A percentile compares a stretch with the other conserved stretches of the same genome.
phyloP scores from a whole-genome alignment of 2,888 invertebrate species.

The Osedax fenrisi region DNA sequence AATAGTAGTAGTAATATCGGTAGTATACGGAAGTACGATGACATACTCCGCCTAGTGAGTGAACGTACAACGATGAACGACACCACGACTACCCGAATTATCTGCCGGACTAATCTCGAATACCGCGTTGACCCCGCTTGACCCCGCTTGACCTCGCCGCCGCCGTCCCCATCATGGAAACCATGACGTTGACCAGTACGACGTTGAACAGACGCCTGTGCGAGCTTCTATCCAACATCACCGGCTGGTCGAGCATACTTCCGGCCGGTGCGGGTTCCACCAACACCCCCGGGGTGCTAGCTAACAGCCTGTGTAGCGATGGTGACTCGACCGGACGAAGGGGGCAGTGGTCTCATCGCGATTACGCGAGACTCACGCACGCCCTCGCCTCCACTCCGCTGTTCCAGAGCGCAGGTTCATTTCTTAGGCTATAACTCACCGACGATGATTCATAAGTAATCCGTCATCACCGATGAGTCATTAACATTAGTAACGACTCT shows the following conservation, averaged over 20 bases:
- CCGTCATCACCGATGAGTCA: too few species aligned
- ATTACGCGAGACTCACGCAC: background rate
- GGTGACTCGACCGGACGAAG: background rate
- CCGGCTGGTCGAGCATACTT: background rate
- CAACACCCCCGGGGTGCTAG: background rate
- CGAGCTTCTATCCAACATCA: conserved; percentile 12
- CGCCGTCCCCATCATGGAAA: background rate
- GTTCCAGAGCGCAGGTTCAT: conserved; percentile 12
- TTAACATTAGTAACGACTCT: too few species aligned
- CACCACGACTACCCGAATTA: too few species aligned
- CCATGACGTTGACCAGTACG: background rate
- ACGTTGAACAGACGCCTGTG: background rate
- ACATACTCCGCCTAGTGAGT: too few species aligned
- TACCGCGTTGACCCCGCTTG: too few species aligned
- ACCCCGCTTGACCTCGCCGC: too few species aligned
- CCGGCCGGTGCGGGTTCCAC: background rate
- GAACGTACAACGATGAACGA: too few species aligned
- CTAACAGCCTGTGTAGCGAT: background rate
- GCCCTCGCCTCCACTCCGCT: conserved; percentile 1
- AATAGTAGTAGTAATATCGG: too few species aligned
- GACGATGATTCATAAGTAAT: too few species aligned
- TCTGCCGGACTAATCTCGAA: too few species aligned
- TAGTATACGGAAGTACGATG: too few species aligned
- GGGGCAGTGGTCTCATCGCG: background rate
- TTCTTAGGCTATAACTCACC: too few species aligned